Percentiles rank a stretch among this genome's conserved stretches.
Conservation (phyloP, 1,140 invertebrate genomes). For the Caenorhabditis remanei region DNA sequence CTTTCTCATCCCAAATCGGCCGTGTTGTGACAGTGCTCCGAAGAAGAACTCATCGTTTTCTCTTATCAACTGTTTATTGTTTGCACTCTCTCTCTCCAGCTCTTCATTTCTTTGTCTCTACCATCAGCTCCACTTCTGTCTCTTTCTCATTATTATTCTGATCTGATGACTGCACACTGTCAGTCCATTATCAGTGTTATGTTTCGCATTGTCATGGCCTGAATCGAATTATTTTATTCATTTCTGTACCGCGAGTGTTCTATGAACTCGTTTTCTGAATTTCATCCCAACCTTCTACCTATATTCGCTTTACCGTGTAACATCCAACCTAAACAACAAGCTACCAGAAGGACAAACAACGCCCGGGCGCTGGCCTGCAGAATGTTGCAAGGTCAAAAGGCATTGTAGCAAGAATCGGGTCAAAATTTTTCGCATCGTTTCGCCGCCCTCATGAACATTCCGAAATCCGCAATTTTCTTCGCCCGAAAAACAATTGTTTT, state of each 20-base stretch:
- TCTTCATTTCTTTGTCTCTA: slow-evolving; percentile 1
- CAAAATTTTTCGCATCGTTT: slow-evolving; percentile 40
- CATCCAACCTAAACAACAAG: slow-evolving; percentile 25
- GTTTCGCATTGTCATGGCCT: neutral
- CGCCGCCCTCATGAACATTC: slow-evolving; percentile 37
- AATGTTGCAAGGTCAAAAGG: slow-evolving; percentile 54
- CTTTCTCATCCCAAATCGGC: slow-evolving; percentile 28
- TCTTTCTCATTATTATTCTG: slow-evolving; percentile 51
- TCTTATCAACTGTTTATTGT: slow-evolving; percentile 53
- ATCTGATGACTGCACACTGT: neutral
- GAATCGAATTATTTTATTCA: neutral
- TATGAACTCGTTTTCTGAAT: neutral
- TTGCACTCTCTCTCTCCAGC: slow-evolving; percentile 1
- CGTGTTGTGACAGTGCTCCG: slow-evolving; percentile 47
- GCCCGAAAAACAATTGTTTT: slow-evolving; percentile 22
- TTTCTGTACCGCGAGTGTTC: neutral
- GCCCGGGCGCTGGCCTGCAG: slow-evolving; percentile 2
- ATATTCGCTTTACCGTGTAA: neutral
- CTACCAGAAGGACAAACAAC: slow-evolving; percentile 51
- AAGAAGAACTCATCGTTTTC: slow-evolving; percentile 19
- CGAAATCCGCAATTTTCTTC: slow-evolving; percentile 36
- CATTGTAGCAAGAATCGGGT: slow-evolving; percentile 53
- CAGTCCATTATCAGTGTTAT: slow-evolving; percentile 31
- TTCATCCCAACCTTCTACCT: neutral
- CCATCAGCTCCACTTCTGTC: slow-evolving; percentile 10